These are phyloP conservation scores for Sogatella furcifera DNA, from an alignment of 1,140 invertebrate species.

Conservation along the genomic window DNA sequence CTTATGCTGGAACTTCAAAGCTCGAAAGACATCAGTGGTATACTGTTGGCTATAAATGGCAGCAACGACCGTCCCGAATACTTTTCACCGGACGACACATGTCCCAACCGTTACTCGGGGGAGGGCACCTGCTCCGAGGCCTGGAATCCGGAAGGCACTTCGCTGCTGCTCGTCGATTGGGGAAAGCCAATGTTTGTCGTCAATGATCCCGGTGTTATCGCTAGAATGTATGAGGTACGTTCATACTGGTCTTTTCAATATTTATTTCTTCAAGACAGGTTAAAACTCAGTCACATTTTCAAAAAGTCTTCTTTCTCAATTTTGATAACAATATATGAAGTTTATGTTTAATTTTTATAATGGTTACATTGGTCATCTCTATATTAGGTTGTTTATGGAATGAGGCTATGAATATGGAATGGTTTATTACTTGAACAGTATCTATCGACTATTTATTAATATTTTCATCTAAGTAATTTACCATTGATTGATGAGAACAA, in stretches of 20 bases:
- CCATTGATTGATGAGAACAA: no score
- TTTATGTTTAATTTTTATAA: no score
- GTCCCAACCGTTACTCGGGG: conserved; percentile 55
- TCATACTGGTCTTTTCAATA: not conserved
- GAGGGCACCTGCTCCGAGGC: conserved; percentile 31
- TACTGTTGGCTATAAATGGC: conserved; percentile 39
- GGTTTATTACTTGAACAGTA: no score
- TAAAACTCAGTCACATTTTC: no score
- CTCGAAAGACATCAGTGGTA: conserved; percentile 46
- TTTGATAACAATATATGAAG: no score
- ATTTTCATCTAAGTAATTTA: no score
- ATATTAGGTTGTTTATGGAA: no score
- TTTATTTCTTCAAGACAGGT: no score
- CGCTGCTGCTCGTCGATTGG: conserved; percentile 63
- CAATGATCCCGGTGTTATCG: conserved; percentile 41
- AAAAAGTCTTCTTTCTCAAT: no score
- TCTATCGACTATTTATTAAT: no score
- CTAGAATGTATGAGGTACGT: conserved; percentile 38
- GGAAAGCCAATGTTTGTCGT: conserved; percentile 77
- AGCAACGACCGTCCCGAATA: conserved; percentile 23
- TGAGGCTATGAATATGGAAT: no score
- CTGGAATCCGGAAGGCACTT: conserved; percentile 73
- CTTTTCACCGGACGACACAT: conserved; percentile 66
- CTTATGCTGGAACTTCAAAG: conserved; percentile 30
- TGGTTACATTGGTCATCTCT: no score